Evolutionary conservation across 2,113 vertebrate genomes (phyloP).

Genomic region (Catagonus wagneri): DNA sequence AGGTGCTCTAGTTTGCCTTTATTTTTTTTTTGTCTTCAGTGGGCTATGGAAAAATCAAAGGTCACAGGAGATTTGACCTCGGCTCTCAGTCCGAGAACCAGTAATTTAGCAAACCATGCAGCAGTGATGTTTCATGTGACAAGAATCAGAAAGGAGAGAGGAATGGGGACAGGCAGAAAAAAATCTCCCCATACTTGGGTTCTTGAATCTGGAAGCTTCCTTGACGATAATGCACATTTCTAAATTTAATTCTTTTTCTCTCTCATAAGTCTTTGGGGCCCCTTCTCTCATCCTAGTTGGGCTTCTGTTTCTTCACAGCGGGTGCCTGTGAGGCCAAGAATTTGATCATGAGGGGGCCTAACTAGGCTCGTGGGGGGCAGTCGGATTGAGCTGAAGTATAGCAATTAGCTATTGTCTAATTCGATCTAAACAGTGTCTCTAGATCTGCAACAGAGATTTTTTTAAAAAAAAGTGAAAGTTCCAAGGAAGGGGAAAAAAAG

Average conservation of each 20-base stretch:
- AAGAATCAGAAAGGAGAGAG: background rate
- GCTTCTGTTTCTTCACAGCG: background rate
- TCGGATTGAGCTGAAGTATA: background rate
- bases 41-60: background rate
- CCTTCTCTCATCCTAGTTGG: background rate
- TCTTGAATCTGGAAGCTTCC: background rate
- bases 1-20: background rate
- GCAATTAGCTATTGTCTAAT: background rate
- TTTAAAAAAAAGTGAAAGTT: background rate
- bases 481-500: background rate
- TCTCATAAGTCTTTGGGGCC: background rate
- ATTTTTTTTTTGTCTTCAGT: background rate
- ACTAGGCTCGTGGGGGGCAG: background rate
- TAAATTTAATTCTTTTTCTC: background rate
- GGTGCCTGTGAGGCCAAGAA: background rate
- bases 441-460: background rate
- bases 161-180: background rate
- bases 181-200: background rate
- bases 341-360: background rate
- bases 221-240: background rate
- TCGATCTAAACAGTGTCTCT: constrained; percentile 15
- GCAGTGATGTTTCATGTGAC: background rate
- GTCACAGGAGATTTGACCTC: background rate
- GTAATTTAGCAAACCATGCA: background rate
- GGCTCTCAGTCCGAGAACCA: background rate